Evolutionary conservation across 2,113 vertebrate species (phyloP).

Genomic region (Lamprotornis superbus): DNA sequence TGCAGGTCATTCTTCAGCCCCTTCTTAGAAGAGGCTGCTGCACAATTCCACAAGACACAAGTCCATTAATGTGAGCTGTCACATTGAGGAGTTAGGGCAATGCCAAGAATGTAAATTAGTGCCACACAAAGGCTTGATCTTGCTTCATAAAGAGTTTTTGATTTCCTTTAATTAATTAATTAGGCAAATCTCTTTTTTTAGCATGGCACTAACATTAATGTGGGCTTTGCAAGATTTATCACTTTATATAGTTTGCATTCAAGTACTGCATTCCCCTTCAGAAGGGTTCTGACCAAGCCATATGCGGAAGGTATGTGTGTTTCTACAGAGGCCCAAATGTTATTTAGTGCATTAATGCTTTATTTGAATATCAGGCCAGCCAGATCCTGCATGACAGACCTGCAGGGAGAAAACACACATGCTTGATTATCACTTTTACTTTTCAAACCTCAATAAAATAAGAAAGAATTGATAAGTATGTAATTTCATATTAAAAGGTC

Average conservation of each 20-base stretch:
- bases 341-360: background rate
- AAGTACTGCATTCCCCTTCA: background rate
- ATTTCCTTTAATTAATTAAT: slow-evolving; percentile 25
- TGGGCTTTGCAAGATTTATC: background rate
- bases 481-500: background rate
- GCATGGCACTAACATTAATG: background rate
- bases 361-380: background rate
- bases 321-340: background rate
- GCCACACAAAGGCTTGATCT: background rate
- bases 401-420: background rate
- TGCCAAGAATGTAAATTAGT: background rate
- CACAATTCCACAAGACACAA: background rate
- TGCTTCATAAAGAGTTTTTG: background rate
- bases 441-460: slow-evolving; percentile 24
- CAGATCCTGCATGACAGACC: background rate
- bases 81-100: background rate
- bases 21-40: background rate
- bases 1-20: background rate
- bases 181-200: background rate
- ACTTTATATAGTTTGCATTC: background rate
- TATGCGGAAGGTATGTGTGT: background rate
- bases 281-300: background rate
- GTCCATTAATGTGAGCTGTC: background rate
- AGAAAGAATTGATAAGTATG: slow-evolving; percentile 3
- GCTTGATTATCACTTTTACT: background rate